phyloP scores from a whole-genome alignment of 1,140 invertebrate genomes.

The Agrypnia vestita region DNA sequence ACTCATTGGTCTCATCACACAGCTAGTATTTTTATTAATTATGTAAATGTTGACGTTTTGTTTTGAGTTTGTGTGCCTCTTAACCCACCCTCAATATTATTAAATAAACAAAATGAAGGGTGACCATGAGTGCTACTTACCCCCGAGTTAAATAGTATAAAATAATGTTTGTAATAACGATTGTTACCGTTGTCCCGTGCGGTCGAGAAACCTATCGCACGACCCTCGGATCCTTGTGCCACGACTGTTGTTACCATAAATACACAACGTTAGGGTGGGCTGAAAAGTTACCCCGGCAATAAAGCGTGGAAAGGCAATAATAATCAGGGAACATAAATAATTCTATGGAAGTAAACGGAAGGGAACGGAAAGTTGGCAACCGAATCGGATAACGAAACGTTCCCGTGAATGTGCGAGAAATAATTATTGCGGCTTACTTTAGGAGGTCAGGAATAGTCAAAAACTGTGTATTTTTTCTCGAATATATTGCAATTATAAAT shows the following conservation, averaged over 20 bases:
- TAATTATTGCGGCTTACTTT: conserved; percentile 14
- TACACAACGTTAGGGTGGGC: conserved; percentile 7
- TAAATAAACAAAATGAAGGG: no score
- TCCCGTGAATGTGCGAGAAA: conserved; percentile 16
- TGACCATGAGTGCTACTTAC: no score
- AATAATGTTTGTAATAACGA: no score
- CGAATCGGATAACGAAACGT: conserved; percentile 39
- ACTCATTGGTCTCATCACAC: no score
- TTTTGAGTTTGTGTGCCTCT: no score
- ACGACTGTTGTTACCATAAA: conserved; percentile 36
- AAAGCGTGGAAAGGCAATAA: conserved; percentile 46
- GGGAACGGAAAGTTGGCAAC: conserved; percentile 25
- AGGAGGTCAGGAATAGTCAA: neutral
- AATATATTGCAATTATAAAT: neutral
- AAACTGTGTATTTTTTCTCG: neutral
- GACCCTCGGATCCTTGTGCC: conserved; percentile 2
- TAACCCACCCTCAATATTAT: no score
- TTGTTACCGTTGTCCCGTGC: no score
- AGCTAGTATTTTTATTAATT: no score
- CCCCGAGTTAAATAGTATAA: no score
- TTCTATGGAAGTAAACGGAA: conserved; percentile 20
- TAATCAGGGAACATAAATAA: conserved; percentile 51
- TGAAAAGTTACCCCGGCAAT: conserved; percentile 43
- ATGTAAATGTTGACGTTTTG: no score
- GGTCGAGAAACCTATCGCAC: neutral